Evolutionary conservation across 37 sponge, comb jelly and placozoan genomes (phyloP), one percentile per base, ranked within the genome.

Genomic region (Dysidea cf. avara): DNA sequence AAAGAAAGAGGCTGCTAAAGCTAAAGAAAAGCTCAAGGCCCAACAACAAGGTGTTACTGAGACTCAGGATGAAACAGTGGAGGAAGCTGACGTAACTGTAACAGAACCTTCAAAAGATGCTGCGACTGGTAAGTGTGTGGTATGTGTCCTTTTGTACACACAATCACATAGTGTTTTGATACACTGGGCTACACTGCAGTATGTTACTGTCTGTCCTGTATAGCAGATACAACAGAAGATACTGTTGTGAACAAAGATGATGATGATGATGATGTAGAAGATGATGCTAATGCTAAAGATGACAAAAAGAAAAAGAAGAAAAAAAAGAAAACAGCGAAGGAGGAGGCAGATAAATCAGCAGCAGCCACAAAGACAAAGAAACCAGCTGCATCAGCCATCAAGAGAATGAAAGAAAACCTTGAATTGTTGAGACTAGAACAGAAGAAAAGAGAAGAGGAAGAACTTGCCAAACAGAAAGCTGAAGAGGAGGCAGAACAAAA

Each of bases 401-500:
- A 39, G 21, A 80, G 49, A 46, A 92, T 84, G 51, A 87, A 88
- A 81, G 72, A 85, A 29, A 71, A 71, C 61, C 36, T 81, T 43
- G 92, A 81, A 37, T 76, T 80, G 17, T 2, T 81, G 24, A 37
- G 82, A 29, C 62, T 60, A 31, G 90, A 81, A 55, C 80, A 91
- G 71, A 76, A 72, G 62, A 50, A 48, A 37, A 69, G 92, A 29
- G 90, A 90, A 55, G 85, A 93, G 53, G 88, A 89, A 47, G 82
- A 71, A 29, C 63, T 76, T 34, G 82, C 66, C 49, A 53, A 39
- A 21, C 59, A 57, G 64, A 51, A 62, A 31, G 92, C 40, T 46
- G 87, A 94, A 52, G 89, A 97, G 53, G 92, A 93, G 54, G 77
- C 61, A 46, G 89, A 89, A 55, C 55, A 61, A 26, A 47, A 53